Evolutionary conservation across 2,113 vertebrate genomes (phyloP), one percentile per base, ranked within the genome.

Genomic region (Pica pica): DNA sequence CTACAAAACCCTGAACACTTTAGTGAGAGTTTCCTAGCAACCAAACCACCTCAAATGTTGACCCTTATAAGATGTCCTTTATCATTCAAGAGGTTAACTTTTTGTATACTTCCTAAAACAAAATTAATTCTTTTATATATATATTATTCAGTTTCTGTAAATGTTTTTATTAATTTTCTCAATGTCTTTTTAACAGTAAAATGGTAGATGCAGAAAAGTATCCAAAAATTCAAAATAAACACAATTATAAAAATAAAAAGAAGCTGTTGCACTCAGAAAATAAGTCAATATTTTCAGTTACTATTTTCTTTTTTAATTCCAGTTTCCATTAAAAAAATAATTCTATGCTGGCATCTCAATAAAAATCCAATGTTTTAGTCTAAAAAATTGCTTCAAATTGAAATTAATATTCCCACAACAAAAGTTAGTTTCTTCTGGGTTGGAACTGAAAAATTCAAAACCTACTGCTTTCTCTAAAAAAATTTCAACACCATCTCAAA

Each of bases 11-110:
- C n/a, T 90, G 46, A 82, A 5, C 47, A 73, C 14, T 85, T 95
- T 85, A 92, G 13, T 73, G 59, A 50, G 65, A 39, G 96, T 97
- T 31, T 95, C 88, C 83, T 96, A 95, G 94, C 95, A 97, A 96
- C 94, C 7, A 74, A 65, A 13, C 13, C 70, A 91, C 73, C 39
- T 83, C 63, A 69, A 69, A 90, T 46, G 13, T 37, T 94, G 65
- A 94, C 65, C 57, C 70, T 92, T 83, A 31, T 17, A 55, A 87
- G 24, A 74, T 70, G 14, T 8, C 37, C 33, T 82, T 82, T 80
- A 28, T 60, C 26, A 81, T 92, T 95, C 55, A 87, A 78, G 24
- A 49, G 46, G 35, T 20, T 69, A 70, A 10, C 63, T 80, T 89
- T 68, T 61, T 42, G 47, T 16, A 33, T 47, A 42, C 12, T 77